Evolutionary conservation across 2,888 invertebrate species (phyloP).

Genomic region (Xylota segnis): DNA sequence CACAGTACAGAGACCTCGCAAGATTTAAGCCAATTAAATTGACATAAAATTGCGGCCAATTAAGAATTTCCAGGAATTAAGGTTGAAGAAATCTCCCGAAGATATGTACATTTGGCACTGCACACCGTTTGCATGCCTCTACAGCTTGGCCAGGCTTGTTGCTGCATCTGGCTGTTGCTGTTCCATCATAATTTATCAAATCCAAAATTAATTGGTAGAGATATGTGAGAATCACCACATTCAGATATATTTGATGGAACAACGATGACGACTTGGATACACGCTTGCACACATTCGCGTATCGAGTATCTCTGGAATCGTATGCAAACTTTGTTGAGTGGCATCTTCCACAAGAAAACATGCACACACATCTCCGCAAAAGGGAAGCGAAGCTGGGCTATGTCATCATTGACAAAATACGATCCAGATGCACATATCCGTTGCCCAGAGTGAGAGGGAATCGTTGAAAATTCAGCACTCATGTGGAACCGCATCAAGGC

Average conservation of each 20-base stretch:
- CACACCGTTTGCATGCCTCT: constrained; percentile 32
- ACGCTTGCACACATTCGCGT: background rate
- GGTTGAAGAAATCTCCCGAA: constrained; percentile 56
- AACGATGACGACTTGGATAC: background rate
- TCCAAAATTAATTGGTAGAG: constrained; percentile 70
- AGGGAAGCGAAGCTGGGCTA: constrained; percentile 49
- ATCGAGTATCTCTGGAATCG: background rate
- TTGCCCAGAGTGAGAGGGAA: constrained; percentile 22
- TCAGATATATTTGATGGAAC: constrained; percentile 37
- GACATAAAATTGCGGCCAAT: constrained; percentile 73
- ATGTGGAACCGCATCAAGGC: constrained; percentile 67
- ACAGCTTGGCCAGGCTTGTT: background rate
- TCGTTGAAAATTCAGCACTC: constrained; percentile 58
- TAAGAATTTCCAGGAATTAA: constrained; percentile 76
- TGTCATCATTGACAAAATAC: constrained; percentile 70
- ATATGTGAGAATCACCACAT: constrained; percentile 64
- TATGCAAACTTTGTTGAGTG: constrained; percentile 45
- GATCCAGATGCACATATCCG: constrained; percentile 67
- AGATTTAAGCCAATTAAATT: constrained; percentile 63
- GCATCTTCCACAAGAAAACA: constrained; percentile 41
- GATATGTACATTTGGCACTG: constrained; percentile 4
- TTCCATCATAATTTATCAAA: constrained; percentile 69
- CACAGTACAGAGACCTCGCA: constrained; percentile 21
- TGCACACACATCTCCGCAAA: constrained; percentile 31
- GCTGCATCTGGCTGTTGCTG: constrained; percentile 45